These are phyloP conservation scores for Stichodactyla helianthus DNA, from an alignment of 64 coral and sea anemone genomes.

Conservation along the genomic window DNA sequence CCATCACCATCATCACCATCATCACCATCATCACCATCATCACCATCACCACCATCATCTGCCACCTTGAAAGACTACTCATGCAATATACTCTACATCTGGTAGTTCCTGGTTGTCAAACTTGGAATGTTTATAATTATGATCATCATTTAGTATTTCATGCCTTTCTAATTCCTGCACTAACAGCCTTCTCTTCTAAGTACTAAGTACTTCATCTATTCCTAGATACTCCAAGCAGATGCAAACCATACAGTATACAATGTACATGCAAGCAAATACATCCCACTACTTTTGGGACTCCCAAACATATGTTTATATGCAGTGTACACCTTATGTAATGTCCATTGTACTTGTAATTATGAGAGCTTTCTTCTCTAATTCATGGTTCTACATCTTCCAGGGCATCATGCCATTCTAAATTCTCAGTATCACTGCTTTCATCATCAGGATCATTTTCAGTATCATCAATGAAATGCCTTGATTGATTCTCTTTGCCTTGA, in stretches of 20 bases:
- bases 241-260: background rate
- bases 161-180: too few relatives aligned
- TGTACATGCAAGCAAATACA: background rate
- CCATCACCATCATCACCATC: too few relatives aligned
- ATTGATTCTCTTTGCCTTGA: background rate
- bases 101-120: background rate
- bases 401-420: background rate
- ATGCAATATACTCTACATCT: background rate
- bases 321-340: background rate
- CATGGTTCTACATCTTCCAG: background rate
- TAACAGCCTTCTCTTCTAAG: too few relatives aligned
- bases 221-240: background rate
- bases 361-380: background rate
- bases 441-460: background rate
- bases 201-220: background rate
- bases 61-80: too few relatives aligned
- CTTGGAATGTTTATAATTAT: background rate
- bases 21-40: too few relatives aligned
- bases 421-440: background rate
- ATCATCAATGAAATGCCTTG: background rate
- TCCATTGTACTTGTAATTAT: too few relatives aligned
- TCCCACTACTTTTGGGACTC: background rate
- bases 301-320: background rate
- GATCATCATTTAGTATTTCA: too few relatives aligned
- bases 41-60: too few relatives aligned